These are phyloP conservation scores for Flexamia atlantica DNA, from an alignment of 2,888 invertebrate species.

Conservation along the genomic window DNA sequence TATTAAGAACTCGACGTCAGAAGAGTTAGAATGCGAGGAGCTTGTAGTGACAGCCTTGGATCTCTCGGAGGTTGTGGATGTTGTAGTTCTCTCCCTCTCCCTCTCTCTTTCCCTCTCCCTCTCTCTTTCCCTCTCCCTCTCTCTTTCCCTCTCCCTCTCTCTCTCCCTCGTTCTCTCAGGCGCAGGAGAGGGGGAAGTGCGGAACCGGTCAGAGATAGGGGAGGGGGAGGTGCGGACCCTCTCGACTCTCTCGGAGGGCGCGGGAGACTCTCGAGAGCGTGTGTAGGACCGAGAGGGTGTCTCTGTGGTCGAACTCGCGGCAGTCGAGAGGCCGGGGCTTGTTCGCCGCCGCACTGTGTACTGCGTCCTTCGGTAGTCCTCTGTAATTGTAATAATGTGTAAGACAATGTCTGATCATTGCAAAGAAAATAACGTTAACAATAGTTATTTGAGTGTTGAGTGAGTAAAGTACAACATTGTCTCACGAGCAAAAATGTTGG, in stretches of 20 bases:
- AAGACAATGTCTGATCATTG: too few species aligned
- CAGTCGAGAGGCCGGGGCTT: conserved; percentile 14
- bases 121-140: conserved; percentile 23
- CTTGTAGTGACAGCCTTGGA: neutral
- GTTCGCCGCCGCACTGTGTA: conserved; percentile 70
- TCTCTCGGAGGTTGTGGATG: conserved; percentile 53
- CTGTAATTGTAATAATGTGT: too few species aligned
- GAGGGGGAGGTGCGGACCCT: conserved; percentile 42
- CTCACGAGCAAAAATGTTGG: too few species aligned
- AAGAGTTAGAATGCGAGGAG: conserved; percentile 7
- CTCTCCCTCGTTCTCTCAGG: conserved; percentile 25
- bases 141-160: conserved; percentile 21
- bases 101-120: conserved; percentile 1
- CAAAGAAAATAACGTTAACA: too few species aligned
- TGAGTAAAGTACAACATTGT: too few species aligned
- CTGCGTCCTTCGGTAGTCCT: conserved; percentile 69
- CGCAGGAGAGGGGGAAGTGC: conserved; percentile 38
- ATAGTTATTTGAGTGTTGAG: too few species aligned
- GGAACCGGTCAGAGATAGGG: conserved; percentile 47
- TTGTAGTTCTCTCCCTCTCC: too few species aligned
- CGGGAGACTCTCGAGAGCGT: conserved; percentile 29
- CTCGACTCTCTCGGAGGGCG: conserved; percentile 3
- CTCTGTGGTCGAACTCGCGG: conserved; percentile 20
- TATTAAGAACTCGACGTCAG: conserved; percentile 81
- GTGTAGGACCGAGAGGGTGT: conserved; percentile 40